Evolutionary conservation across 2,113 vertebrate species (phyloP).

Genomic region (Phasianus colchicus): DNA sequence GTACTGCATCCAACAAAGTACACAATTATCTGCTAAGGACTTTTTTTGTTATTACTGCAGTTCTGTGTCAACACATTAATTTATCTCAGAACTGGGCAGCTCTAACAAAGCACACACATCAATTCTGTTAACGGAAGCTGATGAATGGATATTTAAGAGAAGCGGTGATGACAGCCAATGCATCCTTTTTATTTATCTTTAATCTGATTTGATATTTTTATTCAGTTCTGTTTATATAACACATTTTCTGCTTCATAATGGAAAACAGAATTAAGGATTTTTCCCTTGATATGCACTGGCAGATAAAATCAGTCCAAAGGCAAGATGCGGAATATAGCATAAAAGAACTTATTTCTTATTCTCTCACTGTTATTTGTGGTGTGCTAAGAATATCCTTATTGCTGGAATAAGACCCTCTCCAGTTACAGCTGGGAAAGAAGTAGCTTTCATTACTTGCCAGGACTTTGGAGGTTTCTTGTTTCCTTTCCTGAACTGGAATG

Average conservation of each 20-base stretch:
- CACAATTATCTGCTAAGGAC: background rate
- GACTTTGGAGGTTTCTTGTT: background rate
- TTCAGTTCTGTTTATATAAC: background rate
- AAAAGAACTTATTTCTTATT: background rate
- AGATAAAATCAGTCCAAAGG: background rate
- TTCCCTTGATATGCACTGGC: background rate
- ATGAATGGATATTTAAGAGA: background rate
- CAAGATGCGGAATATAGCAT: background rate
- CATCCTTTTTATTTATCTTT: background rate
- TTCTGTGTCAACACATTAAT: conserved; percentile 37
- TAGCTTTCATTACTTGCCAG: background rate
- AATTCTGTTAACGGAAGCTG: background rate
- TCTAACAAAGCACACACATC: background rate
- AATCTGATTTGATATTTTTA: background rate
- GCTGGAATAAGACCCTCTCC: background rate
- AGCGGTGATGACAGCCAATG: background rate
- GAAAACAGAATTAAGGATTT: background rate
- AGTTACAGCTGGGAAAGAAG: conserved; percentile 8
- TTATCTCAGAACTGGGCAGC: background rate
- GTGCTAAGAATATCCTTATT: background rate
- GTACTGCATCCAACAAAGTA: background rate
- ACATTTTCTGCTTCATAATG: background rate
- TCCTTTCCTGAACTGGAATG: background rate
- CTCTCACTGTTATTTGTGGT: background rate
- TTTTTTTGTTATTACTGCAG: background rate